These are phyloP conservation scores for Entelurus aequoreus DNA, from an alignment of 2,113 vertebrate species.

Conservation along the genomic window DNA sequence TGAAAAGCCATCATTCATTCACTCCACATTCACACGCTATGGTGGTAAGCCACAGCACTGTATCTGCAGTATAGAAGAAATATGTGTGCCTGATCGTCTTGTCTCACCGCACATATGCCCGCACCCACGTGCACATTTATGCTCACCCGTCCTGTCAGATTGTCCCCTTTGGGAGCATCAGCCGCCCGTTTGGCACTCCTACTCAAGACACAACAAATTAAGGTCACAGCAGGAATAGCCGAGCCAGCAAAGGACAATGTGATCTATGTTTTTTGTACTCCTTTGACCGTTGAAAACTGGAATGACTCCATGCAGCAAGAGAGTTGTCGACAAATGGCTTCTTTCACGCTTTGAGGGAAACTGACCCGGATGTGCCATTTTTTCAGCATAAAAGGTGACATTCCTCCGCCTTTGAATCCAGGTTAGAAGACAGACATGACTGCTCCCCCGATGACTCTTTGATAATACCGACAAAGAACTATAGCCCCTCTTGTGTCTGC, in stretches of 20 bases:
- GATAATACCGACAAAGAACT: conserved; percentile 36
- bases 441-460: conserved; percentile 36
- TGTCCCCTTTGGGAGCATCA: conserved; percentile 55
- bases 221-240: conserved; percentile 65
- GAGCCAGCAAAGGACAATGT: conserved; percentile 40
- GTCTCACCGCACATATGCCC: conserved; percentile 23
- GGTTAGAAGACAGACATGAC: conserved; percentile 26
- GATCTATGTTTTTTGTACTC: conserved; percentile 26
- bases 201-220: conserved; percentile 74
- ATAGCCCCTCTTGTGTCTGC: conserved; percentile 16
- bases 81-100: neutral
- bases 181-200: conserved; percentile 50
- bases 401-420: conserved; percentile 27
- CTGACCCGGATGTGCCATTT: conserved; percentile 38
- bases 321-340: conserved; percentile 29
- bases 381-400: conserved; percentile 37
- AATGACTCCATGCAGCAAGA: conserved; percentile 29
- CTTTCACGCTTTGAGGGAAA: conserved; percentile 36
- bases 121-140: conserved; percentile 19
- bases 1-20: too few relatives aligned
- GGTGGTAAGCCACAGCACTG: too few relatives aligned
- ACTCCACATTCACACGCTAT: too few relatives aligned
- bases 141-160: conserved; percentile 43
- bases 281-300: conserved; percentile 46
- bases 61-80: too few relatives aligned